These are phyloP conservation scores for Habropoda laboriosa DNA, from an alignment of 1,140 invertebrate species.

Conservation along the genomic window DNA sequence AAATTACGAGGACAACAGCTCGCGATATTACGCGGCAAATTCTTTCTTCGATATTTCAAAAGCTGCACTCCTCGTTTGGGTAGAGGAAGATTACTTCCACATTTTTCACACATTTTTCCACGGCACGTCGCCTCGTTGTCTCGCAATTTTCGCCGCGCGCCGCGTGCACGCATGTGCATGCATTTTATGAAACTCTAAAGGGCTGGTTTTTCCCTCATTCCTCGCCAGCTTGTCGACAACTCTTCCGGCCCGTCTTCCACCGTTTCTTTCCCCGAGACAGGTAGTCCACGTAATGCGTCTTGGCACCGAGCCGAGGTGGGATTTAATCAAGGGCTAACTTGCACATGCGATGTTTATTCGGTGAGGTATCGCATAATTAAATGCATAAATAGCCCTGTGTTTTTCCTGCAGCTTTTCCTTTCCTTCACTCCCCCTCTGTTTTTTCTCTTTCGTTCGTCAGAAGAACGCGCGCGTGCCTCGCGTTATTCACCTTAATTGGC, in stretches of 20 bases:
- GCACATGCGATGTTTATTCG: slow-evolving; percentile 42
- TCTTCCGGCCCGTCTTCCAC: background rate
- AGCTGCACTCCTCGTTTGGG: background rate
- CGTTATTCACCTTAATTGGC: background rate
- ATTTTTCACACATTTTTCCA: background rate
- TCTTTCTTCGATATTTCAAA: background rate
- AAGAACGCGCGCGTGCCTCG: background rate
- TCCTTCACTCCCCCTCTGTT: background rate
- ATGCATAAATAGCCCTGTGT: slow-evolving; percentile 19
- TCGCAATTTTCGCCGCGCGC: background rate
- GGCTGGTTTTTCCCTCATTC: background rate
- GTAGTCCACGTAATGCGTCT: slow-evolving; percentile 9
- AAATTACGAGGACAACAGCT: too few relatives aligned
- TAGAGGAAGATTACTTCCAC: too few relatives aligned
- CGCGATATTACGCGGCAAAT: too few relatives aligned
- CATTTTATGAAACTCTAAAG: slow-evolving; percentile 10
- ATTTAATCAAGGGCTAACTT: slow-evolving; percentile 51
- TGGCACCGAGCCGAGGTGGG: background rate
- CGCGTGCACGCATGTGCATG: background rate
- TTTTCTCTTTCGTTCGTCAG: background rate
- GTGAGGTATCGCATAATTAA: slow-evolving; percentile 38
- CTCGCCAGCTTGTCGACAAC: background rate
- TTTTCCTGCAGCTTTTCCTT: background rate
- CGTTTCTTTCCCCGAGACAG: background rate
- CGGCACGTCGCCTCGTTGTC: background rate